Evolutionary conservation across 2,113 vertebrate genomes (phyloP).

Genomic region (Calidris pugnax): DNA sequence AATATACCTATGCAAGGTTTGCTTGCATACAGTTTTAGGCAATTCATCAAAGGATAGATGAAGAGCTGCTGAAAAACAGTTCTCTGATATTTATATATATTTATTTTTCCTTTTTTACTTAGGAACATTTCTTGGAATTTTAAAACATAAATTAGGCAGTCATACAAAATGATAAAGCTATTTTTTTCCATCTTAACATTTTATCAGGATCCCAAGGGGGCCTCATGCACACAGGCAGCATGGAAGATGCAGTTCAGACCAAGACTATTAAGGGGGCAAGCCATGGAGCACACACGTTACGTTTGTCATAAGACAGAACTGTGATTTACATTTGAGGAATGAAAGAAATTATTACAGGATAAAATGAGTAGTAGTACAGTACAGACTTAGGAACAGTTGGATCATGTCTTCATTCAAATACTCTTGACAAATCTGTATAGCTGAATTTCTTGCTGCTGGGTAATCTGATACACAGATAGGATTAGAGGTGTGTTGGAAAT

Average conservation of each 20-base stretch:
- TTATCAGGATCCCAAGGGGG: background rate
- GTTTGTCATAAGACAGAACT: background rate
- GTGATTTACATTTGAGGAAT: background rate
- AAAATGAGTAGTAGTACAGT: background rate
- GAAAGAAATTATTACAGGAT: background rate
- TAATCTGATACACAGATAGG: background rate
- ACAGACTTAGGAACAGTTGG: background rate
- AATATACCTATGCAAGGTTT: too few species aligned
- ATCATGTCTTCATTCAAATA: background rate
- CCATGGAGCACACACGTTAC: fast-evolving
- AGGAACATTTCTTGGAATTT: background rate
- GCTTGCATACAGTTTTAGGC: background rate
- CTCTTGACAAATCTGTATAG: background rate
- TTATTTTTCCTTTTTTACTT: background rate
- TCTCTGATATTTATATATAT: background rate
- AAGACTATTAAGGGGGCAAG: background rate
- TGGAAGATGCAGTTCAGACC: background rate
- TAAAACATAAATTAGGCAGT: background rate
- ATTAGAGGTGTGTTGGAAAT: background rate
- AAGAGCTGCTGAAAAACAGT: background rate
- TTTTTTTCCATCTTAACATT: background rate
- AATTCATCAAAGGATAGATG: background rate
- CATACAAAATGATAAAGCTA: background rate
- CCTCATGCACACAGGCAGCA: background rate
- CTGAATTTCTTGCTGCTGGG: background rate